Conservation (phyloP, 2,113 vertebrate genomes). For the Spea multiplicata region DNA sequence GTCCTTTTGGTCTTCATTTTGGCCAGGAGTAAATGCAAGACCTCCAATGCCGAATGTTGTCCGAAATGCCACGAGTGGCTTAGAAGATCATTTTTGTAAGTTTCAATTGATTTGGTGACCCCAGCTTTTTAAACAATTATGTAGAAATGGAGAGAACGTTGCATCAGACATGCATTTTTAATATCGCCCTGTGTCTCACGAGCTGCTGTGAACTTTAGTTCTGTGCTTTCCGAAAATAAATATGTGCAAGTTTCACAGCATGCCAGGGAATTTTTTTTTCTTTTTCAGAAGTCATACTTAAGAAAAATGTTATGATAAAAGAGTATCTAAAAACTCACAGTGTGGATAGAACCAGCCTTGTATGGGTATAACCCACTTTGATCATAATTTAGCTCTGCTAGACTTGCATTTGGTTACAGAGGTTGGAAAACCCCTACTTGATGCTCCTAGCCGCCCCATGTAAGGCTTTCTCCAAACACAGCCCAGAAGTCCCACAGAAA, state of each 20-base stretch:
- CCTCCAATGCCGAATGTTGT: too few species aligned
- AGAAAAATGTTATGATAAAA: background rate
- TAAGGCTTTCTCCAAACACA: background rate
- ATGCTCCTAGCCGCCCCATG: background rate
- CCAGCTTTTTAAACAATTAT: too few species aligned
- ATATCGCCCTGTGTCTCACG: conserved; percentile 21
- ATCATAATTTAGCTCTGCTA: background rate
- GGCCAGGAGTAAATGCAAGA: too few species aligned
- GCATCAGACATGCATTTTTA: background rate
- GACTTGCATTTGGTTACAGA: background rate
- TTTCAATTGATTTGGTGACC: too few species aligned
- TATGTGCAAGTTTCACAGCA: conserved; percentile 9
- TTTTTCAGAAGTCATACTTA: background rate
- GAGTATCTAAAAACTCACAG: background rate
- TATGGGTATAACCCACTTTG: background rate
- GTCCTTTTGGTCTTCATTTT: too few species aligned
- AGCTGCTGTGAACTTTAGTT: conserved; percentile 22
- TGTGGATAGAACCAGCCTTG: background rate
- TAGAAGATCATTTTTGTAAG: too few species aligned
- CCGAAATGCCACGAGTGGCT: too few species aligned
- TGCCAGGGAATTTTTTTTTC: background rate
- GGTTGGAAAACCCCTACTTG: background rate
- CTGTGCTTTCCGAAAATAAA: conserved; percentile 27
- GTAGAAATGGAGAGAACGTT: too few species aligned
- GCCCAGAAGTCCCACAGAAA: conserved; percentile 18